A percentile compares a stretch with the other conserved stretches of the same genome.
Conservation (phyloP, 2,888 invertebrate genomes). For the Cheilosia pagana region DNA sequence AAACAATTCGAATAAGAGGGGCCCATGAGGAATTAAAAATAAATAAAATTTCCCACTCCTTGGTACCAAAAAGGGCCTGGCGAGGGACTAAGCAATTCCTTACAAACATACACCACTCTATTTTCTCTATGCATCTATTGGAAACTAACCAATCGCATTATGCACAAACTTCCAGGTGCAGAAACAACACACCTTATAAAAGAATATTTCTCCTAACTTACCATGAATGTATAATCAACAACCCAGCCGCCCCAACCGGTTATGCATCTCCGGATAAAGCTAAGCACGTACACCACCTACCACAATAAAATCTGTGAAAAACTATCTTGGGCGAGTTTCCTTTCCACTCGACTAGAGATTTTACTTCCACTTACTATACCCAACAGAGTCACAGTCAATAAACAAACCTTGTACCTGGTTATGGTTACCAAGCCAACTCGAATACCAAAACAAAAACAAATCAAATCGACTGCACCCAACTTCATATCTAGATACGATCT, state of each 20-base stretch:
- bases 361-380: conserved; percentile 7
- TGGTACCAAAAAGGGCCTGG: too few species aligned
- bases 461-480: conserved; percentile 5
- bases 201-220: too few species aligned
- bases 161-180: too few species aligned
- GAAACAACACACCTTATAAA: too few species aligned
- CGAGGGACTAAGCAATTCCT: too few species aligned
- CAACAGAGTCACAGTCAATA: background rate
- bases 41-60: too few species aligned
- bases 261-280: conserved; percentile 4
- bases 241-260: conserved; percentile 36
- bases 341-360: conserved; percentile 45
- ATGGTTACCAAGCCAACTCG: conserved; percentile 30
- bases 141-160: too few species aligned
- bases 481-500: conserved; percentile 20
- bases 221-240: background rate
- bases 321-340: conserved; percentile 12
- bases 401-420: background rate
- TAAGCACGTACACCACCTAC: conserved; percentile 5
- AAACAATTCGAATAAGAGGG: too few species aligned
- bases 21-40: too few species aligned
- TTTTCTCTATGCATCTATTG: too few species aligned
- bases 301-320: conserved; percentile 27
- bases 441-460: conserved; percentile 35
- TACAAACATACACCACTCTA: too few species aligned